phyloP scores from a whole-genome alignment of 1,140 invertebrate genomes.

The Caenorhabditis tropicalis region DNA sequence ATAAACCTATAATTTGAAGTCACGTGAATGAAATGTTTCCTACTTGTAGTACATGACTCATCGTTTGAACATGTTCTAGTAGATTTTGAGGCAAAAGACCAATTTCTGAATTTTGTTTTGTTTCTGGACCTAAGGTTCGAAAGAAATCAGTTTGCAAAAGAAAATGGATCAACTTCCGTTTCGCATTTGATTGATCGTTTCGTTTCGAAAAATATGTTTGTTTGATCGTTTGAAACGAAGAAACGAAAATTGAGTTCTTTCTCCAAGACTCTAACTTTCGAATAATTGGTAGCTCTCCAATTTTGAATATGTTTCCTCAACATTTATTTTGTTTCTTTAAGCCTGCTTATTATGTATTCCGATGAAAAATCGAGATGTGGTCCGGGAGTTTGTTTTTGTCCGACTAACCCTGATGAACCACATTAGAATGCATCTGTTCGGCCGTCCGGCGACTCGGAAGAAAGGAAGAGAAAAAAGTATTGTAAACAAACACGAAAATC shows the following conservation, averaged over 20 bases:
- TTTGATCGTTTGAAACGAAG: neutral
- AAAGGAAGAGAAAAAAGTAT: neutral
- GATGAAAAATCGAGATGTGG: neutral
- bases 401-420: neutral
- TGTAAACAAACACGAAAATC: conserved; percentile 28
- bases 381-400: neutral
- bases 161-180: neutral
- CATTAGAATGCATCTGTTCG: conserved; percentile 1
- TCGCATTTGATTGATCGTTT: neutral
- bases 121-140: neutral
- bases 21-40: neutral
- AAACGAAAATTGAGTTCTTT: too few species aligned
- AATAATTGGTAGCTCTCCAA: too few species aligned
- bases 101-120: neutral
- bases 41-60: neutral
- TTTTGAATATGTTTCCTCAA: too few species aligned
- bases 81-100: neutral
- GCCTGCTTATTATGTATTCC: neutral
- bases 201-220: neutral
- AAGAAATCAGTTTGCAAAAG: neutral
- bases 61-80: neutral
- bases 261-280: too few species aligned
- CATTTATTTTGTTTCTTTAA: neutral
- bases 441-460: neutral
- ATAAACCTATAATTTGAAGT: neutral